These are phyloP conservation scores for Turnix velox DNA, from an alignment of 2,113 vertebrate species.

Conservation along the genomic window DNA sequence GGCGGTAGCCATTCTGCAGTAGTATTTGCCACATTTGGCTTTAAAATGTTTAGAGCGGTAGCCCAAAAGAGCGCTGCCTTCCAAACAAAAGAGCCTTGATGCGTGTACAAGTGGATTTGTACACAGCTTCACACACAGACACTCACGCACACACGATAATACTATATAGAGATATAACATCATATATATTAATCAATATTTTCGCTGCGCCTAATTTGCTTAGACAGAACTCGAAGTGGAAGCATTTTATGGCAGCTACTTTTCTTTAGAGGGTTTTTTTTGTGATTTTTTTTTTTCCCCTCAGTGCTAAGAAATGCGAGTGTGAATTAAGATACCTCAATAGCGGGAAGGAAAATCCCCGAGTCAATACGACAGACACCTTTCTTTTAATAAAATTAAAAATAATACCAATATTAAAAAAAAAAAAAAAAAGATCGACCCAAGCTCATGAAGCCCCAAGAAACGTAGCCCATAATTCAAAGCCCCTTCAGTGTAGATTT, in stretches of 20 bases:
- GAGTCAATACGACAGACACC: not conserved
- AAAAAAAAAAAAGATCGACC: not conserved
- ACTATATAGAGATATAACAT: not conserved
- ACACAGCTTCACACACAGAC: not conserved
- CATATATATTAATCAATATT: not conserved
- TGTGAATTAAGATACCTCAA: slow-evolving; percentile 25
- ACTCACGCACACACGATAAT: not conserved
- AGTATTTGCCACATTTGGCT: not conserved
- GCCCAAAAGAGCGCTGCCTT: not conserved
- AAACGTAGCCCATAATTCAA: slow-evolving; percentile 8
- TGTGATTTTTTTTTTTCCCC: too few relatives aligned
- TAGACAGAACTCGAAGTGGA: not conserved
- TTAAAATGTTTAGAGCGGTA: not conserved
- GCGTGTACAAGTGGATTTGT: not conserved
- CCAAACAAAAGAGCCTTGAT: slow-evolving; percentile 24
- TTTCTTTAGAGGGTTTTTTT: not conserved
- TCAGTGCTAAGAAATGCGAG: slow-evolving; percentile 36
- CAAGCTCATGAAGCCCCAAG: not conserved
- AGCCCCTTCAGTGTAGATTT: not conserved
- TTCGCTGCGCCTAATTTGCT: not conserved
- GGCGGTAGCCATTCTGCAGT: slow-evolving; percentile 25
- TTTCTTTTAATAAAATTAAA: not conserved
- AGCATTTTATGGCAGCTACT: slow-evolving; percentile 28
- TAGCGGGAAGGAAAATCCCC: not conserved
- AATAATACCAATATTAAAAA: not conserved